phyloP scores from a whole-genome alignment of 2,797 vertebrate genomes.

The Enoplosus armatus region DNA sequence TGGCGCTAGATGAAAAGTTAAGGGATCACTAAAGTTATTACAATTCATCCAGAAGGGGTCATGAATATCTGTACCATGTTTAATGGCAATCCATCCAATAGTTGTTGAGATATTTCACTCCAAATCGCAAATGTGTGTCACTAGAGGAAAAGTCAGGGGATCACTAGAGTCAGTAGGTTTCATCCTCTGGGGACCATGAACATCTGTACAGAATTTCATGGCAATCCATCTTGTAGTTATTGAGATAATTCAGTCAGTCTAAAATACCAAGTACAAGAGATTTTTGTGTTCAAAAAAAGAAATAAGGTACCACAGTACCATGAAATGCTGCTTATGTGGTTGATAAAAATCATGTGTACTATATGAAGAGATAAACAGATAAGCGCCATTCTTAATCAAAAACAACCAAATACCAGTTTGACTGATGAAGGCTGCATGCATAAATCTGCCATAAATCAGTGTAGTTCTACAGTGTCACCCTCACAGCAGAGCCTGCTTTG shows the following conservation, averaged over 20 bases:
- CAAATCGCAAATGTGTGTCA: background rate
- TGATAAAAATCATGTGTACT: background rate
- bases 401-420: background rate
- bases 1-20: background rate
- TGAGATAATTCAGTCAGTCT: background rate
- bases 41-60: background rate
- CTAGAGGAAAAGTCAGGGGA: background rate
- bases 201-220: background rate
- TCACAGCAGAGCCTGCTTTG: constrained; percentile 18
- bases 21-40: background rate
- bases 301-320: background rate
- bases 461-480: background rate
- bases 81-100: background rate
- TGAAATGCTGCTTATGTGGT: background rate
- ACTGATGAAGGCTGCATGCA: background rate
- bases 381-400: too few species aligned
- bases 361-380: background rate
- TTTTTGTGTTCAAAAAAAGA: background rate
- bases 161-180: background rate
- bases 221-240: background rate
- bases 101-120: background rate
- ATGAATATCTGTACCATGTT: background rate
- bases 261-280: background rate
- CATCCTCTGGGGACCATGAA: background rate
- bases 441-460: constrained; percentile 1